phyloP scores from a whole-genome alignment of 2,797 vertebrate genomes.

The Tragopan temminckii region DNA sequence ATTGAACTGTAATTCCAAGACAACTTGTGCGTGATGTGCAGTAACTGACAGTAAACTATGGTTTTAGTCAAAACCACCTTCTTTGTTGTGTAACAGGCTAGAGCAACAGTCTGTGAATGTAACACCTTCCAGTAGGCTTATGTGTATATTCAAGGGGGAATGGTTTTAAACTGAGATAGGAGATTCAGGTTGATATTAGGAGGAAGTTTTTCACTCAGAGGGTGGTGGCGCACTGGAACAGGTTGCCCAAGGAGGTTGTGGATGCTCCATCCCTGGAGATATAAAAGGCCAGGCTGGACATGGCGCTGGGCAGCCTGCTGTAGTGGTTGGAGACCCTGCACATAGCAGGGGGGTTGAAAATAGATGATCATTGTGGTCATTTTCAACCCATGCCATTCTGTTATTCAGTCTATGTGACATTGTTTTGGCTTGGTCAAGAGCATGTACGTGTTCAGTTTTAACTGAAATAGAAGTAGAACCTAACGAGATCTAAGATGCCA shows the following conservation, averaged over 20 bases:
- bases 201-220: too few relatives aligned
- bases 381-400: too few relatives aligned
- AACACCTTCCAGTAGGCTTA: not conserved
- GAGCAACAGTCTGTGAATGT: not conserved
- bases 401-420: not conserved
- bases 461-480: not conserved
- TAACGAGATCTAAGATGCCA: not conserved
- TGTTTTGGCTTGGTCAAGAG: not conserved
- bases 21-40: not conserved
- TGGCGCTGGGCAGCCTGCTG: too few relatives aligned
- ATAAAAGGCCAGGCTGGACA: too few relatives aligned
- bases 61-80: not conserved
- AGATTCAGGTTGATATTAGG: too few relatives aligned
- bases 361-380: too few relatives aligned
- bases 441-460: accelerated
- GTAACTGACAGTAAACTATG: not conserved
- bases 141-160: not conserved
- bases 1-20: not conserved
- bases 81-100: not conserved
- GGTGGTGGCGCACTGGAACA: too few relatives aligned
- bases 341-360: too few relatives aligned
- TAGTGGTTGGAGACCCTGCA: too few relatives aligned
- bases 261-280: too few relatives aligned
- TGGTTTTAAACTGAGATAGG: too few relatives aligned
- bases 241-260: too few relatives aligned